Evolutionary conservation across 1,140 invertebrate genomes (phyloP), one percentile per base, ranked within the genome.

Genomic region (Eumaeus atala): DNA sequence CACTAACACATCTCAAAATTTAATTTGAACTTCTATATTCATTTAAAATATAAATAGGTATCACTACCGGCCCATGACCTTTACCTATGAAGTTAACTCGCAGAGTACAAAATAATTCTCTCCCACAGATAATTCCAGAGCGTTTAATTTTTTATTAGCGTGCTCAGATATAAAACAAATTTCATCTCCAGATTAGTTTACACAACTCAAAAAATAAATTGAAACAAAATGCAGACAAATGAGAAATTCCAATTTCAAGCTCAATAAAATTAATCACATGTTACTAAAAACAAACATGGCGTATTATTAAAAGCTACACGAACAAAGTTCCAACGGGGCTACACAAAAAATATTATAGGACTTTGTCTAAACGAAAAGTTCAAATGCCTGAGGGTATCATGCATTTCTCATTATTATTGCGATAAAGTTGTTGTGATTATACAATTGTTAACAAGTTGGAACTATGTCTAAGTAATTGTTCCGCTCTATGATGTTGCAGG

Each of bases 321-420:
- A 56, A 78, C 69, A 77, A 70, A 72, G 80, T 82, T 69, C 73
- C 62, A 80, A 58, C 67, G 57, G 57, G 53, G 42, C 58, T 54
- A 44, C 58, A 66, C 67, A 67, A 64, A 67, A 66, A 69, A 52
- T 56, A 54, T 59, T 61, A 62, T 70, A 59, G 58, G 74, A 80
- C 73, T 78, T 74, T 79, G 64, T 80, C 78, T 61, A 67, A 81
- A 73, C 77, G 71, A 75, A 80, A 80, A 77, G 67, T 74, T 76
- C 67, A 58, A 58, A 70, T 68, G 65, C 70, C 58, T 67, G 64
- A 72, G 77, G 74, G 74, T 66, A 67, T 71, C 59, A 65, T 59
- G 57, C 66, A 59, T 64, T 69, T 67, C 73, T 70, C 73, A 72
- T 78, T 77, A 78, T 78, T 83, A 78, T 82, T 74, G 74, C 64